Evolutionary conservation across 2,888 invertebrate genomes (phyloP).

Genomic region (Melieria picta): DNA sequence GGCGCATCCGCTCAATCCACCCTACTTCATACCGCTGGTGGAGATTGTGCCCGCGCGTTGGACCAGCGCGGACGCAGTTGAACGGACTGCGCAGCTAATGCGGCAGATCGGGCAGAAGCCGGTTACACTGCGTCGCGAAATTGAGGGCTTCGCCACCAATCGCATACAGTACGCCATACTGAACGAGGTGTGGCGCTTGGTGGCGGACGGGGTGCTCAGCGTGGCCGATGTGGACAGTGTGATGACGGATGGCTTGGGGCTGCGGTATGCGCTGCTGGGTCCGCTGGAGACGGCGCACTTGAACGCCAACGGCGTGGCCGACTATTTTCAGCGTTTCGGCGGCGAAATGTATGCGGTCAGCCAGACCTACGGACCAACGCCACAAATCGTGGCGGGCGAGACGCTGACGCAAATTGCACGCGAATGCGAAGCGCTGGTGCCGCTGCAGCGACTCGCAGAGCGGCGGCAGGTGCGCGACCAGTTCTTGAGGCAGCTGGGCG

Average conservation of each 20-base stretch:
- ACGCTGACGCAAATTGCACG: conserved; percentile 76
- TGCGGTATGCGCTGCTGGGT: conserved; percentile 95
- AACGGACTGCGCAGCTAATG: conserved; percentile 80
- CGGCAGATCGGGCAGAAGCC: conserved; percentile 90
- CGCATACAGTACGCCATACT: conserved; percentile 94
- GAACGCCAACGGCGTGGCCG: conserved; percentile 86
- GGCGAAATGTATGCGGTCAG: conserved; percentile 72
- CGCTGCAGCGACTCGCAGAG: conserved; percentile 76
- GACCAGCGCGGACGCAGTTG: conserved; percentile 80
- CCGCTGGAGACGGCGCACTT: conserved; percentile 93
- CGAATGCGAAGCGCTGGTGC: conserved; percentile 78
- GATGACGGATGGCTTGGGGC: conserved; percentile 92
- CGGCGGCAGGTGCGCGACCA: conserved; percentile 83
- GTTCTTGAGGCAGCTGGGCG: conserved; percentile 79
- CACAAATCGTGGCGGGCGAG: conserved; percentile 76
- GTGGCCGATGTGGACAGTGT: conserved; percentile 91
- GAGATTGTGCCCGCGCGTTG: conserved; percentile 95
- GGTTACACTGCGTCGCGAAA: conserved; percentile 84
- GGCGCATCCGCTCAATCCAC: conserved; percentile 95
- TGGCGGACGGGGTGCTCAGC: conserved; percentile 81
- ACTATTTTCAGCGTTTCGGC: conserved; percentile 72
- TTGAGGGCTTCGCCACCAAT: conserved; percentile 93
- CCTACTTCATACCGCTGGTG: conserved; percentile 93
- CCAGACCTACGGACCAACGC: conserved; percentile 78
- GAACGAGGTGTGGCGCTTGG: conserved; percentile 91